phyloP scores from a whole-genome alignment of 2,113 vertebrate genomes.

The Phalacrocorax brasilianus region DNA sequence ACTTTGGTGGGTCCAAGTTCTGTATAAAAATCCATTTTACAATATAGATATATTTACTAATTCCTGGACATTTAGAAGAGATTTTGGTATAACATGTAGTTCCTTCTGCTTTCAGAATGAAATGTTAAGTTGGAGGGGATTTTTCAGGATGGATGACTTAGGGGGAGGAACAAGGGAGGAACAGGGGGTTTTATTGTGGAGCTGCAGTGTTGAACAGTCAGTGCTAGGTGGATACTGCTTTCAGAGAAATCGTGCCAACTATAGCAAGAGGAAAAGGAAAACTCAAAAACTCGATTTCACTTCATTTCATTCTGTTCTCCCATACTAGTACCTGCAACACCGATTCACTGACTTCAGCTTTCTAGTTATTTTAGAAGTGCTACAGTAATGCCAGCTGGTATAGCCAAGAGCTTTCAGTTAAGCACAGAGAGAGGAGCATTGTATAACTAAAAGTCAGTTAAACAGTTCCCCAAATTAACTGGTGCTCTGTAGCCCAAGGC shows the following conservation, averaged over 20 bases:
- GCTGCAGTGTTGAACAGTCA: background rate
- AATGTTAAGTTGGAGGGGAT: background rate
- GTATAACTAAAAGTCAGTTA: constrained; percentile 42
- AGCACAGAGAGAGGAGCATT: constrained; percentile 29
- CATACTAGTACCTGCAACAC: background rate
- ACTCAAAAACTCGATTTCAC: background rate
- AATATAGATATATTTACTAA: background rate
- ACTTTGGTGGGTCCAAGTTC: background rate
- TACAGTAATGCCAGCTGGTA: constrained; percentile 3
- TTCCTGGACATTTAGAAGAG: background rate
- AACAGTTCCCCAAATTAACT: constrained; percentile 47
- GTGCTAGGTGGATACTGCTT: background rate
- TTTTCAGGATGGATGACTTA: constrained; percentile 4
- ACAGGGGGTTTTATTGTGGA: background rate
- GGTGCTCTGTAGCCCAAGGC: constrained; percentile 41
- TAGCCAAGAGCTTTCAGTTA: constrained; percentile 56
- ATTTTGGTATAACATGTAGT: background rate
- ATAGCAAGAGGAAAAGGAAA: constrained; percentile 4
- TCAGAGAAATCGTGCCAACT: background rate
- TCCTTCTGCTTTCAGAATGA: constrained; percentile 45
- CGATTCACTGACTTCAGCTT: background rate
- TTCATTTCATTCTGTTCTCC: background rate
- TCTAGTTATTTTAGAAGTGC: background rate
- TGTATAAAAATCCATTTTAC: background rate
- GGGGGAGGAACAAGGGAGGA: background rate